Evolutionary conservation across 64 coral and sea anemone species (phyloP), one percentile per base, ranked within the genome.

Genomic region (Montipora efflorescens): DNA sequence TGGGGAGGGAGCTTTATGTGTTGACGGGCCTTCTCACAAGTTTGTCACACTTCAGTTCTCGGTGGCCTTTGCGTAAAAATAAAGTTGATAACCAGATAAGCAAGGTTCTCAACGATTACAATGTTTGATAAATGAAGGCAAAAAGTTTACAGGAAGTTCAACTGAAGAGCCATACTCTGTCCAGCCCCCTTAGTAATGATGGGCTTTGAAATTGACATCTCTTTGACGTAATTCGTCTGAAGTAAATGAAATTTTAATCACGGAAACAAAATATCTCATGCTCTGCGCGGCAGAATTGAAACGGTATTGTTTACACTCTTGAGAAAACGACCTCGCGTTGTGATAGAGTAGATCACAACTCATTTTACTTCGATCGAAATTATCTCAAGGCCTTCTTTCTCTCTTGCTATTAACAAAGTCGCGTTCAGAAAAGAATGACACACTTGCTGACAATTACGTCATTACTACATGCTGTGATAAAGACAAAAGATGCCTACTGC

Each of bases 211-310:
- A 71, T 51, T 72, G 82, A 52, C 15, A 46, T 84, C 81, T 19
- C 19, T 47, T 57, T 57, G 53, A 57, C 53, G 53, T 57, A 57
- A 57, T 36, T 51, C 25, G 81, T 36, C 81, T 84, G 25, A 67
- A 84, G 81, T 36, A 36, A 36, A 36, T 36, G 47, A 43, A 50
- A 86, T 70, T 71, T 69, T 71, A 50, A 86, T 86, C 64, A 72
- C 82, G 66, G 18, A 72, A 50, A 71, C 46, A 49, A 28, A 86
- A 67, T 50, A 71, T 86, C 61, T 20, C 46, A 86, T 86, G 70
- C 66, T 86, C 46, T 43, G 16, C 22, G 67, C n/a, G 62, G 46
- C 16, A 48, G 66, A 86, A 72, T 15, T 49, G 11, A 72, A 86
- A 72, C 36, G 66, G 36, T 14, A 5, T 70, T 86, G 66, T 72